These are phyloP conservation scores for Drosophila glabriapex DNA, from an alignment of 2,888 invertebrate species.

Conservation along the genomic window DNA sequence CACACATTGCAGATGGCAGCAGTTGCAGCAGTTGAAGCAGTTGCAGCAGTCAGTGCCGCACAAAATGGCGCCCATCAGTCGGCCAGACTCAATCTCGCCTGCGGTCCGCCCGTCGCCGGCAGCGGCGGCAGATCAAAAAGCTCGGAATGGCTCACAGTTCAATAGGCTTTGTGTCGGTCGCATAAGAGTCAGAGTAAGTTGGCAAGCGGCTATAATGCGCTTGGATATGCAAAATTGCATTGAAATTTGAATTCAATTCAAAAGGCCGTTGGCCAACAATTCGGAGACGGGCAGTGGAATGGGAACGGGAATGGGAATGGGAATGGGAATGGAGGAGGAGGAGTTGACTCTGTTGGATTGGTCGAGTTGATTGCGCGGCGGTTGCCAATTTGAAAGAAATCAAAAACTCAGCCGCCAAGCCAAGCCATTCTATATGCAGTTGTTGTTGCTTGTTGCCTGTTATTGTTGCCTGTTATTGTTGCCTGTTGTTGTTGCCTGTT, in stretches of 20 bases:
- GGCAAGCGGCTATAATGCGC: conserved; percentile 82
- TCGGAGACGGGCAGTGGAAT: not conserved
- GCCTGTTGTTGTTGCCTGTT: conserved; percentile 20
- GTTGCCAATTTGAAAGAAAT: conserved; percentile 82
- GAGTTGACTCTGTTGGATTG: conserved; percentile 51
- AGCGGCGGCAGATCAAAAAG: conserved; percentile 73
- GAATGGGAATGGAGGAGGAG: conserved; percentile 17
- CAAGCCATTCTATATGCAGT: conserved; percentile 16
- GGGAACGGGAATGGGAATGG: not conserved
- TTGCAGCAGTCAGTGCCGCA: conserved; percentile 35
- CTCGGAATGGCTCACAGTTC: conserved; percentile 71
- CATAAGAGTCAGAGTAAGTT: conserved; percentile 69
- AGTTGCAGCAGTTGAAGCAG: conserved; percentile 39
- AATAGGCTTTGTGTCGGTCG: conserved; percentile 73
- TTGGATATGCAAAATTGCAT: conserved; percentile 84
- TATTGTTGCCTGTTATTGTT: conserved; percentile 39
- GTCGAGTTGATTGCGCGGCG: conserved; percentile 71
- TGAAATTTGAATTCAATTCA: conserved; percentile 85
- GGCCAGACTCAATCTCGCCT: conserved; percentile 64
- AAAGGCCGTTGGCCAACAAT: conserved; percentile 60
- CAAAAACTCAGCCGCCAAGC: conserved; percentile 73
- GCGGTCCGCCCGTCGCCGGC: conserved; percentile 51
- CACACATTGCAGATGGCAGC: conserved; percentile 46
- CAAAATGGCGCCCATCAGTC: conserved; percentile 77
- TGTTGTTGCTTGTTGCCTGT: conserved; percentile 16